phyloP scores from a whole-genome alignment of 2,113 vertebrate genomes.

The Cyprinodon brontotheroides region DNA sequence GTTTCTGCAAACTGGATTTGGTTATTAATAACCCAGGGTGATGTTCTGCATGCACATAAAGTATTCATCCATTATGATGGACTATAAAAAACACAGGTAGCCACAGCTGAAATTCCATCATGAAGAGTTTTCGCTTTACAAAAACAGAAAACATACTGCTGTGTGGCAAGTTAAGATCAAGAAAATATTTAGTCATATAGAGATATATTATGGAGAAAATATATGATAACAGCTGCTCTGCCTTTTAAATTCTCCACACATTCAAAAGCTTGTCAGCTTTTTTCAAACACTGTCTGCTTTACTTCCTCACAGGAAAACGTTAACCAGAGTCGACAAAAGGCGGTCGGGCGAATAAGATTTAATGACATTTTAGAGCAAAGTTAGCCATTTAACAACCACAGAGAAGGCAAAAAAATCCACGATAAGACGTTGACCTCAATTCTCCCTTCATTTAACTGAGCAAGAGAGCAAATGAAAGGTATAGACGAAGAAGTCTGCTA shows the following conservation, averaged over 20 bases:
- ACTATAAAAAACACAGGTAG: slow-evolving; percentile 4
- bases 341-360: slow-evolving; percentile 15
- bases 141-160: slow-evolving; percentile 47
- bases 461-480: slow-evolving; percentile 12
- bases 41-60: slow-evolving; percentile 25
- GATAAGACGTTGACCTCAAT: slow-evolving; percentile 18
- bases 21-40: slow-evolving; percentile 41
- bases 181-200: slow-evolving; percentile 6
- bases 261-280: slow-evolving; percentile 24
- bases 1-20: slow-evolving; percentile 28
- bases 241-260: slow-evolving; percentile 21
- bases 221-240: slow-evolving; percentile 9
- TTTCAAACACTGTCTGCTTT: slow-evolving; percentile 17
- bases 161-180: slow-evolving; percentile 26
- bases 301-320: slow-evolving; percentile 23
- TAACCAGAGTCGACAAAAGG: slow-evolving; percentile 23
- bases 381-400: slow-evolving; percentile 31
- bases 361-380: slow-evolving; percentile 16
- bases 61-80: slow-evolving; percentile 6
- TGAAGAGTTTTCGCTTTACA: slow-evolving; percentile 40
- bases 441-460: slow-evolving; percentile 15
- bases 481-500: slow-evolving; percentile 5
- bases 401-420: slow-evolving; percentile 25
- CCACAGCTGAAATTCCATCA: slow-evolving; percentile 13
- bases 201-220: slow-evolving; percentile 5